Conservation (phyloP, 1,140 invertebrate species). For the Sesamia nonagrioides region DNA sequence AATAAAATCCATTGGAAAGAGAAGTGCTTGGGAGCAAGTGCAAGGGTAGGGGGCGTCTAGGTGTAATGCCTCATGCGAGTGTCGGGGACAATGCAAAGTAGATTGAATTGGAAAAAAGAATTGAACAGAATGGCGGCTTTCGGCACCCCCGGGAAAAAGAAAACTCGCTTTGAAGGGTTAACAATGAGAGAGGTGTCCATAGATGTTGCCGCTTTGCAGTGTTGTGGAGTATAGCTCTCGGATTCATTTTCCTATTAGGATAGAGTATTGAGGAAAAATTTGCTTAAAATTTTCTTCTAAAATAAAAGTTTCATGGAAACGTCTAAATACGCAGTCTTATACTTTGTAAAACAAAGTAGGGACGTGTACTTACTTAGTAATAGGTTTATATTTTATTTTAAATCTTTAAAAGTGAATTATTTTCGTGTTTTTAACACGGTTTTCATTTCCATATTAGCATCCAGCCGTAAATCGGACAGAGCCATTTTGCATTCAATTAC, state of each 20-base stretch:
- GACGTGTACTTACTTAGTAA: not conserved
- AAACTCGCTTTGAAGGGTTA: slow-evolving; percentile 74
- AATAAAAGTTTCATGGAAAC: slow-evolving; percentile 13
- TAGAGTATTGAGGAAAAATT: slow-evolving; percentile 31
- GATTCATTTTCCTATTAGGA: slow-evolving; percentile 46
- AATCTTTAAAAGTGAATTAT: not conserved
- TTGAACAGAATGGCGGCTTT: slow-evolving; percentile 76
- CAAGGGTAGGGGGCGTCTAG: slow-evolving; percentile 74
- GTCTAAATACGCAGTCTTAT: not conserved
- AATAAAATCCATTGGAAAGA: slow-evolving; percentile 85
- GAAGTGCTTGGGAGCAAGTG: slow-evolving; percentile 78
- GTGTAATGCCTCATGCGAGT: slow-evolving; percentile 85
- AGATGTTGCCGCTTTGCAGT: slow-evolving; percentile 54
- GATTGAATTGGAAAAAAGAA: slow-evolving; percentile 86
- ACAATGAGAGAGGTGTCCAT: slow-evolving; percentile 75
- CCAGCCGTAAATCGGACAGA: slow-evolving; percentile 30
- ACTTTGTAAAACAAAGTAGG: not conserved
- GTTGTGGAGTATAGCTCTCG: slow-evolving; percentile 51
- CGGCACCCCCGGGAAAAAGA: slow-evolving; percentile 73
- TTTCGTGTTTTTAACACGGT: slow-evolving; percentile 10
- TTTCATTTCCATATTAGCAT: slow-evolving; percentile 35
- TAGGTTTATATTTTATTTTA: not conserved
- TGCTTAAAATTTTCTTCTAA: slow-evolving; percentile 15
- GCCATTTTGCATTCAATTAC: slow-evolving; percentile 32
- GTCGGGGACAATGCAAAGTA: slow-evolving; percentile 85